Base-by-base conservation (phyloP, 2,888 invertebrate species). In the Noctuana brunneofusca region DNA sequence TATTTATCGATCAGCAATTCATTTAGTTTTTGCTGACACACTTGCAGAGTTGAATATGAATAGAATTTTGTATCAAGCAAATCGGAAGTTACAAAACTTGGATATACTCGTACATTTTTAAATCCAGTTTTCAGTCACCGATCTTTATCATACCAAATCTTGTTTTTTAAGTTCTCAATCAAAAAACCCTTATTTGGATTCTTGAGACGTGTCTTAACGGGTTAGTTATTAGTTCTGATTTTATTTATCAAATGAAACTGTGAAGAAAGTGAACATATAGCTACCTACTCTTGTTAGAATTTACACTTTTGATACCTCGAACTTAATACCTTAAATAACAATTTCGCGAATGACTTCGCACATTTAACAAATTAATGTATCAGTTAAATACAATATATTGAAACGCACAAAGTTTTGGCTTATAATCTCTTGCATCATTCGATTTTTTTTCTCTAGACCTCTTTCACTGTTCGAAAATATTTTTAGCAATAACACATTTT, bases 51-150 rank as follows among this genome's bases (percentile, higher is more conserved):
- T 20, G 12, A 46, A 46, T 20, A 46, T 55, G 22, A 27, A 55
- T 43, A 11, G n/a, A 24, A 38, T 18, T 50, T 48, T 16, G 27
- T 58, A 41, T 1, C 38, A 12, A 41, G 16, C 6, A 6, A 9
- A 52, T 24, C 55, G 50, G 50, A 58, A 27, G 50, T 58, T 50
- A 27, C n/a, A 3, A 50, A 58, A 58, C 30, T 0, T 41, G 6
- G 35, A 8, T n/a, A n/a, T n/a, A n/a, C n/a, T n/a, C n/a, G 18
- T 35, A 35, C 2, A 9, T 54, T 54, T 49, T 54, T 54, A 20
- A 14, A 14, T 38, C 38, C n/a, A 38, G 54, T 54, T 38, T 35
- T 35, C 6, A 18, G 9, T 38, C 35, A 54, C 22, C 22, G 32
- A 54, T 22, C 38, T 22, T 54, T 52, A 52, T 30, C 52, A 2